A percentile compares a stretch with the other conserved stretches of the same genome.
Conservation (phyloP, 2,888 invertebrate genomes). For the Busseola fusca region DNA sequence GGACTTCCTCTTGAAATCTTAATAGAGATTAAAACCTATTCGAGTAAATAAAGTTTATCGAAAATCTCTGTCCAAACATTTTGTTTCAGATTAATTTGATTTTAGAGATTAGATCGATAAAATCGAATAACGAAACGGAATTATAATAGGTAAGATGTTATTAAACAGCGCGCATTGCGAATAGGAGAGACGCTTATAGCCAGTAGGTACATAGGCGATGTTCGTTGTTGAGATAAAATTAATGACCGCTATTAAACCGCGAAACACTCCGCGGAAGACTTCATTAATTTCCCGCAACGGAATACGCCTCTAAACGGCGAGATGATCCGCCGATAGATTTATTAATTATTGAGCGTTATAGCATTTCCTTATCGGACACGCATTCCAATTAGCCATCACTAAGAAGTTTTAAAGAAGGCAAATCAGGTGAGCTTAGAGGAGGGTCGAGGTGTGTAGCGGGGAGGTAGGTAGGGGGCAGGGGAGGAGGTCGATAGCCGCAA, state of each 20-base stretch:
- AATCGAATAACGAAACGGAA: constrained; percentile 45
- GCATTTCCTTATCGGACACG: constrained; percentile 67
- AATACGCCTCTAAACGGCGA: constrained; percentile 82
- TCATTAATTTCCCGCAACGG: constrained; percentile 85
- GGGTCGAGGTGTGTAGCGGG: constrained; percentile 51
- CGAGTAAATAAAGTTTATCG: constrained; percentile 35
- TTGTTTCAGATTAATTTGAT: constrained; percentile 51
- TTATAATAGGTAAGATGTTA: constrained; percentile 59
- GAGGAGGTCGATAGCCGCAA: constrained; percentile 80
- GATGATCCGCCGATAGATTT: constrained; percentile 84
- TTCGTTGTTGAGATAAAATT: constrained; percentile 86
- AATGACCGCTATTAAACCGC: constrained; percentile 86
- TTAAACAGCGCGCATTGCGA: constrained; percentile 68
- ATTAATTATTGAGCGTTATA: constrained; percentile 82
- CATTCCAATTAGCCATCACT: constrained; percentile 58
- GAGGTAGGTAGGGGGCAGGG: constrained; percentile 50
- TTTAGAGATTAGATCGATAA: constrained; percentile 48
- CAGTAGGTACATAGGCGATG: constrained; percentile 65
- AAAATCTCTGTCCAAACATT: constrained; percentile 37
- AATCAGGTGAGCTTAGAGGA: constrained; percentile 69
- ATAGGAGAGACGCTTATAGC: constrained; percentile 64
- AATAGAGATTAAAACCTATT: constrained; percentile 25
- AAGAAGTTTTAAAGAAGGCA: constrained; percentile 58
- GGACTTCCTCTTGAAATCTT: constrained; percentile 9
- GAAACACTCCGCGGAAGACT: constrained; percentile 86